Evolutionary conservation across 2,113 vertebrate genomes (phyloP).

Genomic region (human (Homo sapiens)): GRCh38 chr11:78326501-78327000

Average conservation of each 20-base stretch:
- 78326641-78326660: not conserved
- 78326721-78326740: not conserved
- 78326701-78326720: not conserved
- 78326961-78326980: not conserved
- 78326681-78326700: not conserved
- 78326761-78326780: conserved; percentile 10
- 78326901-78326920: not conserved
- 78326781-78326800: not conserved
- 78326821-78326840: not conserved
- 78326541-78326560: not conserved
- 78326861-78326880: not conserved
- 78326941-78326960: not conserved
- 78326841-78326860: not conserved
- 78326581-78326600: not conserved
- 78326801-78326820: not conserved
- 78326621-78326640: not conserved
- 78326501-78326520: not conserved
- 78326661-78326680: not conserved
- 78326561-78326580: not conserved
- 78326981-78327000: not conserved
- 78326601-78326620: not conserved
- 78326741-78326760: not conserved
- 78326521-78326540: not conserved
- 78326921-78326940: not conserved
- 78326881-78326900: not conserved